Base-by-base conservation (phyloP, 2,797 vertebrate genomes). In the Rhynchonycteris naso region DNA sequence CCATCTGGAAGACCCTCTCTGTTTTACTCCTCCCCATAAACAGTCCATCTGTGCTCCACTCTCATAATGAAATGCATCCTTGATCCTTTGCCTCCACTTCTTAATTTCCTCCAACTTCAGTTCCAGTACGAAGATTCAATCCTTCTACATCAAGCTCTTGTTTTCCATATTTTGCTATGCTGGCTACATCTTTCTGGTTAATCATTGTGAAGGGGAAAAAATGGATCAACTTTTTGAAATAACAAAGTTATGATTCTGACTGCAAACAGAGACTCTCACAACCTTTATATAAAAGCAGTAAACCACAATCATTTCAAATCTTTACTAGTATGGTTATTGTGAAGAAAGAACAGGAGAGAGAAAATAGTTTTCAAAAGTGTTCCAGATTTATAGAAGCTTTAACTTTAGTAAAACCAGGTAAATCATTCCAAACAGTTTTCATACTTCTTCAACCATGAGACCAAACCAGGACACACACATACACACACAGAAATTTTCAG, bases 401-500 rank as follows among this genome's bases (percentile, higher is more conserved):
- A 66, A 90, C 79, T 71, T 80, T 85, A 86, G 94, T 87, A 86
- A 88, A 91, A 59, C 68, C 38, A 94, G 79, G 84, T 94, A 87
- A 93, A 75, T 86, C 85, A 92, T 93, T 91, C 14, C 47, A 88
- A 94, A 81, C 22, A 65, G 33, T 87, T 92, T 61, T 63, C 86
- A 91, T 86, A 84, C 11, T 83, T 95, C 59, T 22, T 74, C 75
- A 87, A 95, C 89, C 52, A 93, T 0, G 35, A 95, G 91, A 69
- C 66, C 93, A 98, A 97, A 96, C 78, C 86, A 96, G 81, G 91
- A 93, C 87, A 95, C 38, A 47, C 19, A 88, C 74, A 86, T 92
- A 88, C 33, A 69, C 15, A 54, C 15, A 95, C 87, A 66, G 22
- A 68, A 69, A 90, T 35, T 15, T 33, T 11, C 16, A 80, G 68